phyloP scores from a whole-genome alignment of 1,140 invertebrate species.

The Sycophaga agraensis region DNA sequence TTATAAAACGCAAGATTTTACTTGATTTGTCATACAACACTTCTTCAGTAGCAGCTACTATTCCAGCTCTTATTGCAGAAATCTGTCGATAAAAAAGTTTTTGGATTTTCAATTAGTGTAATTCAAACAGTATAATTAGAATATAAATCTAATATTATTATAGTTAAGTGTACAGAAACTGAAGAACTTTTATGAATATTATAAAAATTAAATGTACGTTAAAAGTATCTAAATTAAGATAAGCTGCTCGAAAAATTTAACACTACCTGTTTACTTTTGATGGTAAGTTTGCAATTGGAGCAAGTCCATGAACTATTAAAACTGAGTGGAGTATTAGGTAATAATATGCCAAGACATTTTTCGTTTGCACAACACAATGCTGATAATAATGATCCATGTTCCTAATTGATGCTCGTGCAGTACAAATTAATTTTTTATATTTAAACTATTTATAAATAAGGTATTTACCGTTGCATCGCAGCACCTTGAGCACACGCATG shows the following conservation, averaged over 20 bases:
- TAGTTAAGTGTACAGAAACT: neutral
- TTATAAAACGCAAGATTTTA: slow-evolving; percentile 36
- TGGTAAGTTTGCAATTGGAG: slow-evolving; percentile 30
- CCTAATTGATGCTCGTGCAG: too few species aligned
- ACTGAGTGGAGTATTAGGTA: slow-evolving; percentile 37
- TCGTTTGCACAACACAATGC: slow-evolving; percentile 42
- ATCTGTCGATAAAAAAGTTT: slow-evolving; percentile 32
- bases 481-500: slow-evolving; percentile 71
- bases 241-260: neutral
- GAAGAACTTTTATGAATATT: neutral
- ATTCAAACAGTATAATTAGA: neutral
- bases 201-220: too few species aligned
- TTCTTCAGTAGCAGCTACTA: slow-evolving; percentile 34
- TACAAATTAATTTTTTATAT: too few species aligned
- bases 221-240: too few species aligned
- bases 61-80: slow-evolving; percentile 37
- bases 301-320: slow-evolving; percentile 39
- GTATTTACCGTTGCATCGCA: slow-evolving; percentile 64
- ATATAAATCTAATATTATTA: too few species aligned
- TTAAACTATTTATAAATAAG: slow-evolving; percentile 1
- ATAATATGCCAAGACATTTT: slow-evolving; percentile 36
- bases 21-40: slow-evolving; percentile 33
- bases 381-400: slow-evolving; percentile 42
- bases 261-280: slow-evolving; percentile 40
- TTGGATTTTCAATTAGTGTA: neutral